Base-by-base conservation (phyloP, 2,797 vertebrate genomes). In the Myotis pilosus region DNA sequence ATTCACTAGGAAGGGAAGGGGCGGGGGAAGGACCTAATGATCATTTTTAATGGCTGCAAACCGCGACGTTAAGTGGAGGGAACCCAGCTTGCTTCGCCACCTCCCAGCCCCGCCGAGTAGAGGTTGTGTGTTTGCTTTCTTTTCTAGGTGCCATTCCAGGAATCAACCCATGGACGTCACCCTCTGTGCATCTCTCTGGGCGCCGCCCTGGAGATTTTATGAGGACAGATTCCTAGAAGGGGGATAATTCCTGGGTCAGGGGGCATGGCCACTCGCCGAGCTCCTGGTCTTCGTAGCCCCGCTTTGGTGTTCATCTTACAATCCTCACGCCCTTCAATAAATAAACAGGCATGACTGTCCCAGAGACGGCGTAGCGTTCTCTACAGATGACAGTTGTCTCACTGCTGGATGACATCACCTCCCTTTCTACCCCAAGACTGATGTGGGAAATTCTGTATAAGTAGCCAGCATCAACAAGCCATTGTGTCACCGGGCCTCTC, bases 391-490 rank as follows among this genome's bases (percentile, higher is more conserved):
- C 38, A 87, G 87, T 51, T 97, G 84, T 97, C 96, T 76, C 71
- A 28, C 86, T 4, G 30, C 80, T 94, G 30, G 33, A 6, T 96
- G 96, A 74, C 96, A 91, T 97, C 97, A 96, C 19, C 94, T 96
- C 81, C 60, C 71, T 36, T 75, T 83, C 74, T 75, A 87, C 91
- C 91, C 87, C 53, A 76, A 90, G 97, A 95, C 47, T 82, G 94
- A 97, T 89, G 97, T 94, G 91, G 96, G 96, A 96, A 96, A 96
- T 47, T 90, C 79, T 91, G 96, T 92, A 96, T 95, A 89, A 95
- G 92, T 69, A 55, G 20, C 17, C 49, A 86, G 38, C 84, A 22
- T 93, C 96, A 94, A 82, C 68, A 97, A 96, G 88, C 89, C 86
- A 15, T 81, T 87, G 95, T 97, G 97, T 86, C 96, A 84, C 96